Evolutionary conservation across 37 sponge, comb jelly and placozoan species (phyloP).

Genomic region (Aplysina aerophoba): DNA sequence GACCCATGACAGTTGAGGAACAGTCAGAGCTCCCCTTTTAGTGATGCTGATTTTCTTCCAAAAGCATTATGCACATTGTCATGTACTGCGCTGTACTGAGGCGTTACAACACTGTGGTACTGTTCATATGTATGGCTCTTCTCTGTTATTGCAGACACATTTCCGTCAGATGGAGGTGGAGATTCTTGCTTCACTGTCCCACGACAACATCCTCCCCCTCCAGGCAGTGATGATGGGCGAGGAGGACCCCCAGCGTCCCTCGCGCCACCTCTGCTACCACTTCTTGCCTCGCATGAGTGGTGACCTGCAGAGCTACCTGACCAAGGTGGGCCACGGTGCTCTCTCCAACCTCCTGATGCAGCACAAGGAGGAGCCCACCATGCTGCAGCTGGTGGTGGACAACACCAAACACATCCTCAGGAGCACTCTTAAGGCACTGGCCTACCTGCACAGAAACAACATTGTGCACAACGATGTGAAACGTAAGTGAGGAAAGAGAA

Average conservation of each 20-base stretch:
- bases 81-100: too few species aligned
- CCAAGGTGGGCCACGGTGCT: constrained; percentile 15
- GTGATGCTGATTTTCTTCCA: too few species aligned
- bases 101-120: too few species aligned
- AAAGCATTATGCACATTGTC: too few species aligned
- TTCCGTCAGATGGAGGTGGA: constrained; percentile 45
- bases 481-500: too few species aligned
- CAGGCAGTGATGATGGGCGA: constrained; percentile 57
- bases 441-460: constrained; percentile 31
- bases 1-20: too few species aligned
- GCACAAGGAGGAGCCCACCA: constrained; percentile 13
- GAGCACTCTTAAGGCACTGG: constrained; percentile 12
- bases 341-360: constrained; percentile 15
- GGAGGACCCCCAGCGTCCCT: constrained; percentile 34
- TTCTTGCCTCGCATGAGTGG: constrained; percentile 48
- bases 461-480: constrained; percentile 55
- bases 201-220: constrained; percentile 51
- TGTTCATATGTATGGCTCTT: not conserved
- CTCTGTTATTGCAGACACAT: constrained; percentile 23
- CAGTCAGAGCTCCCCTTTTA: too few species aligned
- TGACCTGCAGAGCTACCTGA: constrained; percentile 22
- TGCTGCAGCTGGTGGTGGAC: constrained; percentile 32
- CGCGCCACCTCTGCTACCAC: constrained; percentile 54
- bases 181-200: constrained; percentile 34
- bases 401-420: constrained; percentile 41